Evolutionary conservation across 2,797 vertebrate genomes (phyloP), one percentile per base, ranked within the genome.

Genomic region (Chromis chromis): DNA sequence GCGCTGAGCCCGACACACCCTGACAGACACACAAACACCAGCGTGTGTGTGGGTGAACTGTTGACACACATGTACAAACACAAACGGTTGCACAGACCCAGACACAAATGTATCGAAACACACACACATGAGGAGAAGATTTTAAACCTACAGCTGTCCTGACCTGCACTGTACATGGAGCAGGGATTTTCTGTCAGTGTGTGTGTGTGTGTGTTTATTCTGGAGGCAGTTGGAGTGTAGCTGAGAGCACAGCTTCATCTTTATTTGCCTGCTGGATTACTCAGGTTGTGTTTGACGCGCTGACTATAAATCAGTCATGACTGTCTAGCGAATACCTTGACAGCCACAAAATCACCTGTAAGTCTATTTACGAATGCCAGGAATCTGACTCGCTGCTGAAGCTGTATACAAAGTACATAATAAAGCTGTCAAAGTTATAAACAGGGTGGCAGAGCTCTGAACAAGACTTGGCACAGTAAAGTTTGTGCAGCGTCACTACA

Each of bases 341-440:
- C 84, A 78, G 86, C 76, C 72, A 71, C 86, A 82, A 62, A 91
- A 87, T 88, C 86, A 89, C 86, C 86, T 84, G 80, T 70, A 64
- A 83, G 85, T 87, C 77, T 89, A 75, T 86, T 88, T 88, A 84
- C 75, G 63, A 79, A 87, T 54, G 82, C 83, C 85, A 81, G 71
- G 63, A 74, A 80, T 83, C 40, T 83, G 84, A 82, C 81, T 79
- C 28, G 74, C 78, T 4, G 78, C 85, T 78, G 69, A 79, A 22
- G 66, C 65, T 73, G 73, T 82, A 79, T 64, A 88, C 82, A 83
- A 85, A 79, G 78, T 73, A 33, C 64, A 86, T 74, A 90, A 90
- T 88, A 83, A 89, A 90, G 77, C 89, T 90, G 87, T 90, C 88
- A 90, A 61, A 81, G 81, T 83, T 83, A 79, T 78, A 79, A 88